Evolutionary conservation across 2,797 vertebrate genomes (phyloP).

Genomic region (Merluccius polli): DNA sequence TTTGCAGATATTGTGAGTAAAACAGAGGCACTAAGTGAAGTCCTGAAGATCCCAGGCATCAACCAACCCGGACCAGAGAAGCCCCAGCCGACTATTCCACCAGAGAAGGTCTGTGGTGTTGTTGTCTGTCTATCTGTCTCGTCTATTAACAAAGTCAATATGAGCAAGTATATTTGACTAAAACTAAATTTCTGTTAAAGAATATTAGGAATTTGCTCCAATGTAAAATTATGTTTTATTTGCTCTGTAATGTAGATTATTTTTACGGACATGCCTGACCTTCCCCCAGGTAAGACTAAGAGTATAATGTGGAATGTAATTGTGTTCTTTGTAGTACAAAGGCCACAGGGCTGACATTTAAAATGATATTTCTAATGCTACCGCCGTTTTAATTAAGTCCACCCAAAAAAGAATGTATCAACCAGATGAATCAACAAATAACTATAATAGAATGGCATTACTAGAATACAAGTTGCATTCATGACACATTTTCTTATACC

Average conservation of each 20-base stretch:
- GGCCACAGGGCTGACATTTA: conserved; percentile 48
- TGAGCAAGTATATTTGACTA: not conserved
- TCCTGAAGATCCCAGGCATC: conserved; percentile 71
- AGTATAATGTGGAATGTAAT: conserved; percentile 20
- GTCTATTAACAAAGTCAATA: not conserved
- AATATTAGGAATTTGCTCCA: conserved; percentile 13
- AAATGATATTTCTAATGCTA: conserved; percentile 39
- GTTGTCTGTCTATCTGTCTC: not conserved
- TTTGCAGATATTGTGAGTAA: conserved; percentile 73
- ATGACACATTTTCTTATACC: not conserved
- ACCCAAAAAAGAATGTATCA: conserved; percentile 20
- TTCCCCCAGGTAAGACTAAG: conserved; percentile 53
- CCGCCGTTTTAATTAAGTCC: conserved; percentile 28
- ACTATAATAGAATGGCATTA: conserved; percentile 3
- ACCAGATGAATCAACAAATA: conserved; percentile 20
- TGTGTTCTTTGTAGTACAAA: conserved; percentile 25
- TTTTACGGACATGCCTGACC: conserved; percentile 25
- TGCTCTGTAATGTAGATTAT: conserved; percentile 45
- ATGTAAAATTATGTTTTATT: conserved; percentile 25
- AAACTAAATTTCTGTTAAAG: not conserved
- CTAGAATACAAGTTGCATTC: not conserved
- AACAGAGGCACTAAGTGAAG: conserved; percentile 77
- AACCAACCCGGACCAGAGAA: conserved; percentile 21
- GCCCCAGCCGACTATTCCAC: conserved; percentile 14
- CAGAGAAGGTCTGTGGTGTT: conserved; percentile 36